Evolutionary conservation across 1,140 invertebrate species (phyloP), one percentile per base, ranked within the genome.

Genomic region (Drosophila bifasciata): DNA sequence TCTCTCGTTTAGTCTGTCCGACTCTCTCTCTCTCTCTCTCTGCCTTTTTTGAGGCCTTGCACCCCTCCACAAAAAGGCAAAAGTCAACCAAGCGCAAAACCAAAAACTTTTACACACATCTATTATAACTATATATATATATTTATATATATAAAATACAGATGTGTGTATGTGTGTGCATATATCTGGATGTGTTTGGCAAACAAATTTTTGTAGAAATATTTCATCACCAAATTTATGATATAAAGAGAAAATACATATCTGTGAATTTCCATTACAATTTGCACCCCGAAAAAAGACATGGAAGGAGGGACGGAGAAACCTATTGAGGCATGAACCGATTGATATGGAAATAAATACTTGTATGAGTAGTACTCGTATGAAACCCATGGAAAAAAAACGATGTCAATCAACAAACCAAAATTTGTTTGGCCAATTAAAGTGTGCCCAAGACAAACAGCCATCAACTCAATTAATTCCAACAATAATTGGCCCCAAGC

Each of bases 31-130:
- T 8, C 43, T 45, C 58, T 32, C 9, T 23, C 19, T 36, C 44
- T 60, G 49, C 36, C 50, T 21, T 39, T 55, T 39, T 16, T 23
- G 40, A 44, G 39, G 25, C 15, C 23, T 17, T 17, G 9, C 36
- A 17, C 25, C 25, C 28, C 17, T n/a, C 45, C 49, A 7, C 6
- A 71, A 59, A 60, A 69, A 52, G 41, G 55, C 48, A 49, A 44
- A 7, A 45, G 36, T 46, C 50, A 69, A 6, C 55, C 25, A 58
- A 59, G 67, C 67, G 67, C 28, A 50, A 49, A 70, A 21, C 67
- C 45, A 51, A 49, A 69, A 70, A 70, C 53, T 70, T 70, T 69
- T 49, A 52, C 25, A 70, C 39, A 49, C 51, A 56, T 28, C 28
- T 28, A 28, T 28, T 28, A 28, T 28, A 8, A 28, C 8, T 19